Evolutionary conservation across 2,797 vertebrate species (phyloP), one percentile per base, ranked within the genome.

Genomic region (Atherinosoma microstoma): DNA sequence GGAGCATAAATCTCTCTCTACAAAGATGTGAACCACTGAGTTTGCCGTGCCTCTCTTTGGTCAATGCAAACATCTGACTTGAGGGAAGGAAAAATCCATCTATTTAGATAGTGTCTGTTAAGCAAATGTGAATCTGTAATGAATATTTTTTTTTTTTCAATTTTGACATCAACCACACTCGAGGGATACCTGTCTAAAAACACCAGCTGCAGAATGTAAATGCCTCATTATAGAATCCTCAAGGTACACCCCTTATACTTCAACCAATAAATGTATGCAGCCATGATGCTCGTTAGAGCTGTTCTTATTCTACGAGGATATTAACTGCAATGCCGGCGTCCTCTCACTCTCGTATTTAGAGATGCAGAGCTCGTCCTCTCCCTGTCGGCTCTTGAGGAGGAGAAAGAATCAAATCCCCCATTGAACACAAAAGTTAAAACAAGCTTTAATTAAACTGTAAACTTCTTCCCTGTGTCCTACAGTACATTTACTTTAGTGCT

Each of bases 401-500:
- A 64, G 20, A 47, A 74, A 69, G 58, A 64, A 47, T 30, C 24
- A 61, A 79, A 57, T 89, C 84, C 78, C 85, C 11, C 22, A 72
- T 72, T 66, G n/a, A 69, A 82, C 68, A 57, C 70, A 70, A 80
- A 85, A 78, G 54, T 82, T 87, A 49, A 67, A 84, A 66, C 36
- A 2, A 68, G 81, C 60, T 88, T 88, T 91, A 78, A 88, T 86
- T 87, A 87, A 87, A 86, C 63, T 36, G 42, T 81, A 74, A 83
- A 87, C 80, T 63, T 79, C 63, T 56, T 82, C 30, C 53, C 35
- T 42, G 60, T 78, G 70, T 80, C 79, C 67, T 80, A 36, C 51
- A 72, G 70, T 73, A 53, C 3, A 3, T 71, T 73, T 76, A 47
- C 58, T 64, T 34, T 56, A 67, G 57, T 66, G 54, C 64, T 60